Percentiles rank a stretch among this genome's conserved stretches.
These are phyloP conservation scores for Drosophila sucinea DNA, from an alignment of 1,140 invertebrate genomes.

Conservation along the genomic window DNA sequence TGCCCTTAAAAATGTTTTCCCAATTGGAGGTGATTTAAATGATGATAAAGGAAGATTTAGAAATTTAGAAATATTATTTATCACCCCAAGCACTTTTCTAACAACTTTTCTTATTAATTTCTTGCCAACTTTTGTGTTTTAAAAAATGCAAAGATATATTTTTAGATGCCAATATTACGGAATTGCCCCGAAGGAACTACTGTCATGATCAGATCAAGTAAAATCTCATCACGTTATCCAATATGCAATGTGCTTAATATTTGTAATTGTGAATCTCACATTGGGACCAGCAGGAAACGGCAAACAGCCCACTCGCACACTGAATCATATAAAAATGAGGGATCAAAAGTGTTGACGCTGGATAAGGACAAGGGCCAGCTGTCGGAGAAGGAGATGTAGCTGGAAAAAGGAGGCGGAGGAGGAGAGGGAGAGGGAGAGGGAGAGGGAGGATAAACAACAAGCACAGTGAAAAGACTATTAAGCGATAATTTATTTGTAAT, in stretches of 20 bases:
- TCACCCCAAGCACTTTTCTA: too few relatives aligned
- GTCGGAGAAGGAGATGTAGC: not conserved
- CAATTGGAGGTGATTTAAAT: too few relatives aligned
- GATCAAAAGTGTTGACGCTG: slow-evolving; percentile 43
- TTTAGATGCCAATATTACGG: too few relatives aligned
- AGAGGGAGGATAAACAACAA: slow-evolving; percentile 22
- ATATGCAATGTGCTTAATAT: not conserved
- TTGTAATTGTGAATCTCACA: not conserved
- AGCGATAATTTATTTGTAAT: slow-evolving; percentile 82
- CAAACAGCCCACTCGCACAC: slow-evolving; percentile 9
- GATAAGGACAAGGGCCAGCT: not conserved
- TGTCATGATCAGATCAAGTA: not conserved
- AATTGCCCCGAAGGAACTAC: too few relatives aligned
- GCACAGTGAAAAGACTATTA: slow-evolving; percentile 71
- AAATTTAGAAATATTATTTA: too few relatives aligned
- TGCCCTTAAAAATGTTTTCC: too few relatives aligned
- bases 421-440: not conserved
- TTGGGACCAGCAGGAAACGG: slow-evolving; percentile 5
- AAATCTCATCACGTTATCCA: not conserved
- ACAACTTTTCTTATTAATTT: too few relatives aligned
- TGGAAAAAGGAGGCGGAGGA: not conserved
- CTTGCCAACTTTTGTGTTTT: too few relatives aligned
- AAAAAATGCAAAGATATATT: too few relatives aligned
- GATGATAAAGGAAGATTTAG: too few relatives aligned
- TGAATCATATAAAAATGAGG: slow-evolving; percentile 53